Conservation (phyloP, 2,888 invertebrate genomes). For the Trypoxylon attenuatum region DNA sequence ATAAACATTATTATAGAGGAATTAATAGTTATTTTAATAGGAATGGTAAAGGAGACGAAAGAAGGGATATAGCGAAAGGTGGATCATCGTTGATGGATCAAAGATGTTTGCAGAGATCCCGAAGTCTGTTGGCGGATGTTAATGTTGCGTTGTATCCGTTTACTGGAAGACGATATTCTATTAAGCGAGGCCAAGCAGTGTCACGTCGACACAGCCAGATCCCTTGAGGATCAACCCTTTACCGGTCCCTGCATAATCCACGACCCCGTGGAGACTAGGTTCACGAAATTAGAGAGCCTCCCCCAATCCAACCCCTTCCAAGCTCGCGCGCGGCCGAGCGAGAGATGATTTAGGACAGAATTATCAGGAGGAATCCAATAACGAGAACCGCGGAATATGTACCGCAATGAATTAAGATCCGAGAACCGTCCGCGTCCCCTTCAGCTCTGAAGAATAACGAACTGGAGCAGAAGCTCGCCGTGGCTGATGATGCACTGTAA, state of each 20-base stretch:
- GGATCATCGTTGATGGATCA: background rate
- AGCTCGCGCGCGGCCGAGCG: slow-evolving; percentile 18
- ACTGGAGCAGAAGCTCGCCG: background rate
- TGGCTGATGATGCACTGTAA: too few species aligned
- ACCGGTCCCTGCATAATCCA: slow-evolving; percentile 66
- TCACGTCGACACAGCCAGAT: slow-evolving; percentile 66
- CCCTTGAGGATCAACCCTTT: slow-evolving; percentile 73
- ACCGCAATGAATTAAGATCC: slow-evolving; percentile 67
- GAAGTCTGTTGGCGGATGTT: background rate
- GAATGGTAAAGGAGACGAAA: too few species aligned
- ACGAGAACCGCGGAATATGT: slow-evolving; percentile 64
- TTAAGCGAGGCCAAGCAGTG: slow-evolving; percentile 65
- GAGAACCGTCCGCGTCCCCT: background rate
- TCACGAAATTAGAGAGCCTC: slow-evolving; percentile 70
- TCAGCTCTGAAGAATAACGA: slow-evolving; percentile 7
- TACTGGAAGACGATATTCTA: slow-evolving; percentile 60
- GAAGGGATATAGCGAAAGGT: too few species aligned
- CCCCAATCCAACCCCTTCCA: slow-evolving; percentile 7
- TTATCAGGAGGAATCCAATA: slow-evolving; percentile 73
- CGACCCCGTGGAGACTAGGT: slow-evolving; percentile 66
- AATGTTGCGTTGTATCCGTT: slow-evolving; percentile 32
- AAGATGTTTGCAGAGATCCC: background rate
- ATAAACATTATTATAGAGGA: too few species aligned
- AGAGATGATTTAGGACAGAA: slow-evolving; percentile 70
- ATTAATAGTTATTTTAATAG: too few species aligned